Percentiles rank a stretch among this genome's conserved stretches.
phyloP scores from a whole-genome alignment of 2,888 invertebrate genomes.

The Diarsia rubi region DNA sequence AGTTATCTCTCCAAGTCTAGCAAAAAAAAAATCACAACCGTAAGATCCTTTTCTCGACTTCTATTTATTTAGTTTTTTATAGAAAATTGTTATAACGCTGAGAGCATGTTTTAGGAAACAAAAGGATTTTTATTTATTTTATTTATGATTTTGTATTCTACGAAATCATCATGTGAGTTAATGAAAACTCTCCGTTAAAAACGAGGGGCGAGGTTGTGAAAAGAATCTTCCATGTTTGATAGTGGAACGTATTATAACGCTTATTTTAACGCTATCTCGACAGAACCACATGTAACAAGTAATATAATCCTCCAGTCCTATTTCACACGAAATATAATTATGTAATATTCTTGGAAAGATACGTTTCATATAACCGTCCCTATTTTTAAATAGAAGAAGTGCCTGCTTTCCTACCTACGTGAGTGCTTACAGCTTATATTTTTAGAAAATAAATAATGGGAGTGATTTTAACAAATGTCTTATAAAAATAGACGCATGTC shows the following conservation, averaged over 20 bases:
- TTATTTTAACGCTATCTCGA: background rate
- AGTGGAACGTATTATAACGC: background rate
- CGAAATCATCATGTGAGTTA: background rate
- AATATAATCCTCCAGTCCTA: background rate
- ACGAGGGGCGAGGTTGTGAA: no score
- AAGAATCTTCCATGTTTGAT: no score
- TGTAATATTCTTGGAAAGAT: background rate
- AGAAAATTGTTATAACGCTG: no score
- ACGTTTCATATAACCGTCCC: background rate
- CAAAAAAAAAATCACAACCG: no score
- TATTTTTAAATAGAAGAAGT: background rate
- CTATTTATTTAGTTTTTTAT: no score
- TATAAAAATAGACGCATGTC: no score
- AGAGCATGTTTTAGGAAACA: no score
- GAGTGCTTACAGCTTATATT: background rate
- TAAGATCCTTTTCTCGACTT: no score
- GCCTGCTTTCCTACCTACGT: no score
- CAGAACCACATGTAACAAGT: background rate
- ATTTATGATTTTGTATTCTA: background rate
- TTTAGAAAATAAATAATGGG: no score
- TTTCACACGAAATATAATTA: conserved; percentile 22
- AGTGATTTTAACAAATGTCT: background rate
- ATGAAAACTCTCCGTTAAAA: background rate
- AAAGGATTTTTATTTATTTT: no score
- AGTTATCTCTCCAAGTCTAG: no score